Evolutionary conservation across 2,888 invertebrate species (phyloP), one percentile per base, ranked within the genome.

Genomic region (Meteorus cinctellus): DNA sequence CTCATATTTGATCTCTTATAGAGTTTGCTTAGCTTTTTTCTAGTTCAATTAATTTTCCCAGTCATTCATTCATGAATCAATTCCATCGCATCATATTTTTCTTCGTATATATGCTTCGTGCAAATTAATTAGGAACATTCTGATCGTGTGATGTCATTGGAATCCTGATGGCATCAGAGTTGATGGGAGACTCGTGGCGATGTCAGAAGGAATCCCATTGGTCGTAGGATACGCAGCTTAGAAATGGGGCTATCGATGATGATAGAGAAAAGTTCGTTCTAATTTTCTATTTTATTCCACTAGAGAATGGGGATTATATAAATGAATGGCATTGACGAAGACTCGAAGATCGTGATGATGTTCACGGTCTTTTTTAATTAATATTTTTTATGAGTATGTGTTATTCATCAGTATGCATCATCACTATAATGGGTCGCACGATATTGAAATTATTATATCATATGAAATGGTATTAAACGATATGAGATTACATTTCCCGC

Each of bases 241-340:
- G 75, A 71, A 75, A 75, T 59, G 67, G 72, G 75, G 51, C 62
- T 55, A 68, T 16, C 16, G 77, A 76, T 77, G 68, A 68, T 72
- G 62, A 77, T 70, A 29, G 75, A 65, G 67, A 71, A 65, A 55
- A 51, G 70, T 74, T 79, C 76, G 74, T 81, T 79, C 41, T 79
- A 80, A 79, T 81, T 79, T 78, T 79, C 79, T 78, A 78, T 81
- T 79, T 79, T 75, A 27, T 36, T 34, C 45, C 31, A 29, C 41
- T 45, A 8, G 36, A 70, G 67, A 76, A 74, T 16, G n/a, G 24
- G 27, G 19, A 68, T 29, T 68, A n/a, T 36, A 67, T 67, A 67
- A 16, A 36, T 67, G 41, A 16, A n/a, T 1, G 5, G n/a, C 5
- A 48, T 41, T 45, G 48, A 48, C 16, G n/a, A 48, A 48, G n/a